A percentile compares a stretch with the other conserved stretches of the same genome.
Conservation (phyloP, 1,140 invertebrate species). For the Conopomorpha cramerella region DNA sequence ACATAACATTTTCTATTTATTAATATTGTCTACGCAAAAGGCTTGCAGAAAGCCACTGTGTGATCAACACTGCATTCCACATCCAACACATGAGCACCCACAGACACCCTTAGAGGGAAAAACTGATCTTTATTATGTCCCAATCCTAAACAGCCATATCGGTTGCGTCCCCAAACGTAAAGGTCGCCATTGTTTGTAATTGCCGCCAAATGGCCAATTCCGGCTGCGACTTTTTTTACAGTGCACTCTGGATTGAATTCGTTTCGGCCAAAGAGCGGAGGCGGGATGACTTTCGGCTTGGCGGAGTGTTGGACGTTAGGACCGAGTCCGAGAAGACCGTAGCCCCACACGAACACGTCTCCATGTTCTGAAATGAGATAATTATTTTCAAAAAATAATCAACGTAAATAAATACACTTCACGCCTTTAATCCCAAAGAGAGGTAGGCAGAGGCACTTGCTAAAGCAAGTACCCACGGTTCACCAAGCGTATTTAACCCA, state of each 20-base stretch:
- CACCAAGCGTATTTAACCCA: too few relatives aligned
- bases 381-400: too few relatives aligned
- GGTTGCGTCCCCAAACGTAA: slow-evolving; percentile 90
- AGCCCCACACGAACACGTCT: slow-evolving; percentile 91
- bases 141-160: slow-evolving; percentile 80
- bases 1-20: too few relatives aligned
- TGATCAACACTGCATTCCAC: slow-evolving; percentile 86
- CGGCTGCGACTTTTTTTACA: slow-evolving; percentile 72
- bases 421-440: too few relatives aligned
- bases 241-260: slow-evolving; percentile 73
- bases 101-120: slow-evolving; percentile 84
- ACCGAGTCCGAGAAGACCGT: slow-evolving; percentile 87
- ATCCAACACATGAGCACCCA: slow-evolving; percentile 75
- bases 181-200: slow-evolving; percentile 80
- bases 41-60: slow-evolving; percentile 75
- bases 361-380: slow-evolving; percentile 77
- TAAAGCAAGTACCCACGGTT: too few relatives aligned
- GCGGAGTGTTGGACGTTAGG: slow-evolving; percentile 71
- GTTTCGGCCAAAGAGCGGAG: slow-evolving; percentile 83
- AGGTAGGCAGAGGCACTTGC: too few relatives aligned
- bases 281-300: slow-evolving; percentile 74
- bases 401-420: too few relatives aligned
- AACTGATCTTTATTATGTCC: slow-evolving; percentile 79
- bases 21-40: slow-evolving; percentile 65
- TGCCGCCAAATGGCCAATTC: slow-evolving; percentile 80